These are phyloP conservation scores for Gambusia yucatana DNA, from an alignment of 2,797 vertebrate species.

Conservation along the genomic window DNA sequence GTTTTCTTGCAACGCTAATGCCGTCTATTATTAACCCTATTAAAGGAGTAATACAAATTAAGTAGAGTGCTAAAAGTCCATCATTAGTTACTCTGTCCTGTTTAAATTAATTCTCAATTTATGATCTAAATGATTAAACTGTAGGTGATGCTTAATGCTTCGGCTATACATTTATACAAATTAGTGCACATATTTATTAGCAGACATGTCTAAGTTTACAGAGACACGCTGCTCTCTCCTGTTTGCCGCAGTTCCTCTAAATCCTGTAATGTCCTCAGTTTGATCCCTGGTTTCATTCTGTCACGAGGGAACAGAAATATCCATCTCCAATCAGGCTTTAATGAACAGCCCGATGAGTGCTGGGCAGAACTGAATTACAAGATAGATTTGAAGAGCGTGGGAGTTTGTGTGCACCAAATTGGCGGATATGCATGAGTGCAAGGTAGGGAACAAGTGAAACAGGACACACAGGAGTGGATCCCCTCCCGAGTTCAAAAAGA, in stretches of 20 bases:
- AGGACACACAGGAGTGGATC: conserved; percentile 78
- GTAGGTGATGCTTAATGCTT: conserved; percentile 64
- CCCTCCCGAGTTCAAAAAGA: conserved; percentile 64
- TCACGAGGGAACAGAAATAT: conserved; percentile 77
- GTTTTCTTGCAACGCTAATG: conserved; percentile 73
- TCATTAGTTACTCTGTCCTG: conserved; percentile 76
- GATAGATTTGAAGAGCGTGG: conserved; percentile 66
- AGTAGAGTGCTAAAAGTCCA: conserved; percentile 78
- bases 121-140: conserved; percentile 77
- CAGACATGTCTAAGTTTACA: conserved; percentile 39
- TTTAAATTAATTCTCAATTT: conserved; percentile 79
- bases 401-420: conserved; percentile 31
- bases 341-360: conserved; percentile 80
- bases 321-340: conserved; percentile 78
- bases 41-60: conserved; percentile 79
- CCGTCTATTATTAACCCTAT: conserved; percentile 81
- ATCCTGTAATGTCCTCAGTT: conserved; percentile 71
- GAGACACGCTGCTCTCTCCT: conserved; percentile 28
- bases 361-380: conserved; percentile 77
- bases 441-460: conserved; percentile 72
- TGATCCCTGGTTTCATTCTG: conserved; percentile 74
- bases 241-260: conserved; percentile 53
- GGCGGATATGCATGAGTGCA: conserved; percentile 18
- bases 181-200: conserved; percentile 66
- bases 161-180: conserved; percentile 62